Conservation (phyloP, 2,797 vertebrate species). For the Delichon dasypus region DNA sequence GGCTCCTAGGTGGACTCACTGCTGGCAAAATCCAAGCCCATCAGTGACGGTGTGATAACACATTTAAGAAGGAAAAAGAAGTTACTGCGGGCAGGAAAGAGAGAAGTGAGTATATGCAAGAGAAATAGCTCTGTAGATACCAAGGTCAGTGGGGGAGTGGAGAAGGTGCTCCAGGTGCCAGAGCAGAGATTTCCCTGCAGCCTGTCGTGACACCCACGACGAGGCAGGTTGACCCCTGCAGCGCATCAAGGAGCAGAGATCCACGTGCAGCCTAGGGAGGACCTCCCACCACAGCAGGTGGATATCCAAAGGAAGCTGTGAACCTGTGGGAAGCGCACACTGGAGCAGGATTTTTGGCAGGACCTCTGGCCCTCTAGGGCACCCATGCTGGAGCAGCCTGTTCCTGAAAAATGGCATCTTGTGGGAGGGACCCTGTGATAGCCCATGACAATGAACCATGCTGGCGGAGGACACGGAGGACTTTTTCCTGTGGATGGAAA, state of each 20-base stretch:
- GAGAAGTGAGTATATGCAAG: background rate
- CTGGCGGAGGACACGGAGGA: background rate
- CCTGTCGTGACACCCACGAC: fast-evolving
- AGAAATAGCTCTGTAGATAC: background rate
- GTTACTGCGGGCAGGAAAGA: background rate
- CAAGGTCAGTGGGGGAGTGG: background rate
- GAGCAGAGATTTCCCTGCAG: background rate
- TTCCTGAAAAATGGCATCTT: background rate
- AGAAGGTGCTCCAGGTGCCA: background rate
- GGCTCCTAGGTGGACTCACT: fast-evolving
- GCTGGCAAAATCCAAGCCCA: background rate
- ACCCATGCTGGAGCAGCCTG: background rate
- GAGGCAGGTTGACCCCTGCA: background rate
- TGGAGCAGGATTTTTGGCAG: background rate
- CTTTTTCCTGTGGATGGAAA: background rate
- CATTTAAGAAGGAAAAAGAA: background rate
- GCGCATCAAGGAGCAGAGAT: background rate
- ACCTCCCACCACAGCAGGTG: background rate
- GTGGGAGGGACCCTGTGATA: background rate
- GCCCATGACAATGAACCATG: background rate
- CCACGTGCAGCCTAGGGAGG: background rate
- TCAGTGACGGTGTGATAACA: background rate
- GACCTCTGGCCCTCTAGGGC: background rate
- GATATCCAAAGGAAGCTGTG: background rate
- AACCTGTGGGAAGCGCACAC: background rate